Evolutionary conservation across 1,140 invertebrate genomes (phyloP), one percentile per base, ranked within the genome.

Genomic region (Amyelois transitella): DNA sequence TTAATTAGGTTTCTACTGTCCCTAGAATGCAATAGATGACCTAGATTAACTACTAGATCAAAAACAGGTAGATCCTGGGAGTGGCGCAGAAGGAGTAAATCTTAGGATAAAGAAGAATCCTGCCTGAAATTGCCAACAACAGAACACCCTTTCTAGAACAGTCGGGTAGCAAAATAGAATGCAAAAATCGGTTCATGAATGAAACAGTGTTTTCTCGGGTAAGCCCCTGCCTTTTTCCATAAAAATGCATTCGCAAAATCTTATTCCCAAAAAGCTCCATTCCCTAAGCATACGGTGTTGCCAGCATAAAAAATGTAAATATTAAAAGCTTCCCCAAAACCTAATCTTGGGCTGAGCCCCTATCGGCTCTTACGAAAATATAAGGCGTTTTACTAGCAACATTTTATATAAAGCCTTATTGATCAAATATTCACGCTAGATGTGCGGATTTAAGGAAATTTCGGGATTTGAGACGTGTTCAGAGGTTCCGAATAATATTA

Each of bases 251-350:
- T 48, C 19, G 45, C 45, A 48, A 48, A 48, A 21, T 21, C 45
- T 20, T 21, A 21, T 48, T 21, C 10, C 18, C 45, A 12, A 7
- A 48, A 48, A 18, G 20, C 45, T n/a, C 20, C 45, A 18, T 22
- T 21, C 21, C 20, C 45, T 14, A 48, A 21, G 45, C 45, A 48
- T 48, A 48, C 45, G 19, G 45, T 18, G 45, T 48, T 48, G 45
- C 45, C 19, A 21, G 45, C 20, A 48, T 48, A 48, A 48, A 48
- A 48, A 48, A 48, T 48, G 45, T 48, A 48, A 48, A 48, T 48
- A 48, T 48, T 48, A 48, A 48, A 48, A 48, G 45, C 45, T 21
- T 48, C 45, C 45, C 45, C 45, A 48, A 21, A 48, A 48, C 45
- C 45, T 48, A 48, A 48, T 48, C 45, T 48, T 12, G 21, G 19